Evolutionary conservation across 2,113 vertebrate species (phyloP).

Genomic region (Anoura caudifer): DNA sequence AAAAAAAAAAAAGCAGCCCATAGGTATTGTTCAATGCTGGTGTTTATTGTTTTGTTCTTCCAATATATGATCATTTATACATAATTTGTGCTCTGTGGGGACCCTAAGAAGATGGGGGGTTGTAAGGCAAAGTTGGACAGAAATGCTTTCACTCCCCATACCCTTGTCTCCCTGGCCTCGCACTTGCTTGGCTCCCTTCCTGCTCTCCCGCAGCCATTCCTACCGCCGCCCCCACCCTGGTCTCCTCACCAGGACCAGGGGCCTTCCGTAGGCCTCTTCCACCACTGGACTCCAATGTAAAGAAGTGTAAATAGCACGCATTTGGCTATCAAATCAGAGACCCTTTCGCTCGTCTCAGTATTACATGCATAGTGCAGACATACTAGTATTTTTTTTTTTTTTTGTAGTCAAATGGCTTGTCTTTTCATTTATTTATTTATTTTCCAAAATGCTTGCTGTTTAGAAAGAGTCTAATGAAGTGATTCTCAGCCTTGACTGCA

Average conservation of each 20-base stretch:
- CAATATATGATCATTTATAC: not conserved
- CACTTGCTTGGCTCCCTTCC: not conserved
- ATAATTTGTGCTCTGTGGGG: not conserved
- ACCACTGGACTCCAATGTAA: not conserved
- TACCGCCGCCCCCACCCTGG: accelerated
- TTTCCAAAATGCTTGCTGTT: not conserved
- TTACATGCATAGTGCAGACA: not conserved
- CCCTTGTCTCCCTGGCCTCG: accelerated
- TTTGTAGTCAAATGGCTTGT: not conserved
- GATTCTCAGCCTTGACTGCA: not conserved
- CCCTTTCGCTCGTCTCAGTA: not conserved
- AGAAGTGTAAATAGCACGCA: not conserved
- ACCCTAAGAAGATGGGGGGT: not conserved
- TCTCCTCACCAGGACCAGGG: not conserved
- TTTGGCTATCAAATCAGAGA: not conserved
- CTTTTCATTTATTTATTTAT: not conserved
- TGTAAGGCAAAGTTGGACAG: not conserved
- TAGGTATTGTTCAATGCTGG: not conserved
- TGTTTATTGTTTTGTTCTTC: not conserved
- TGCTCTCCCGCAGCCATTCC: accelerated
- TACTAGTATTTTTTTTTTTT: not conserved
- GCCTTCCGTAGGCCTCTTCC: not conserved
- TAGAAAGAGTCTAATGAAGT: not conserved
- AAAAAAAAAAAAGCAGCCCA: too few relatives aligned
- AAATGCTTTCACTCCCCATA: not conserved